A percentile compares a stretch with the other conserved stretches of the same genome.
These are phyloP conservation scores for Pterostichus madidus DNA, from an alignment of 2,888 invertebrate species.

Conservation along the genomic window DNA sequence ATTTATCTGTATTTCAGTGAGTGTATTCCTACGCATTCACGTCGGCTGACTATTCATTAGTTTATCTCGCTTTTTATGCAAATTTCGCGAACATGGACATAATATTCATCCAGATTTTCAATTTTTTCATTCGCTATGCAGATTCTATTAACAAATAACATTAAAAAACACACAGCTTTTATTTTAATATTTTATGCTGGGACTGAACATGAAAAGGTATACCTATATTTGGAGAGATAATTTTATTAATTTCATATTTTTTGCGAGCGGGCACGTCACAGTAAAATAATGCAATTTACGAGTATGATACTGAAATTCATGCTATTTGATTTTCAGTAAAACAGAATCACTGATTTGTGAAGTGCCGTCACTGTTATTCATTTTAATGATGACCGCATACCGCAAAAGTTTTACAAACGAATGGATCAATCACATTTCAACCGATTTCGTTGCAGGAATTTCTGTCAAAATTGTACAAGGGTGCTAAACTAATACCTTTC, in stretches of 20 bases:
- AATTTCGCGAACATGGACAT: slow-evolving; percentile 40
- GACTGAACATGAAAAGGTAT: slow-evolving; percentile 28
- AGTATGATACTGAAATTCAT: neutral
- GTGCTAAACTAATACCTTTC: neutral
- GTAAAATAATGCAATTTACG: slow-evolving; percentile 14
- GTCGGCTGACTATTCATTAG: slow-evolving; percentile 27
- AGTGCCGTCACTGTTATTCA: neutral
- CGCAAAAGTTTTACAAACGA: neutral
- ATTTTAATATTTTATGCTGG: slow-evolving; percentile 26
- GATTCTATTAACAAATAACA: slow-evolving; percentile 50
- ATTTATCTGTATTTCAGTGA: slow-evolving; percentile 22
- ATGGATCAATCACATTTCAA: neutral
- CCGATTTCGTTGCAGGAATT: neutral
- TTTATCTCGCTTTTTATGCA: slow-evolving; percentile 58
- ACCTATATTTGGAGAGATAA: neutral
- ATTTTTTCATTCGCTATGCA: slow-evolving; percentile 54
- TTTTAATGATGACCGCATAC: neutral
- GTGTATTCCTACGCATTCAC: neutral
- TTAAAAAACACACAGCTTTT: slow-evolving; percentile 42
- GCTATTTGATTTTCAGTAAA: slow-evolving; percentile 18
- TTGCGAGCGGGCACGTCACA: neutral
- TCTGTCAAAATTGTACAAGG: neutral
- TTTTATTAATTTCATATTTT: slow-evolving; percentile 27
- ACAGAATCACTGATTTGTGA: slow-evolving; percentile 19
- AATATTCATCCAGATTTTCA: slow-evolving; percentile 54